Evolutionary conservation across 1,140 invertebrate genomes (phyloP).

Genomic region (Nylanderia fulva): DNA sequence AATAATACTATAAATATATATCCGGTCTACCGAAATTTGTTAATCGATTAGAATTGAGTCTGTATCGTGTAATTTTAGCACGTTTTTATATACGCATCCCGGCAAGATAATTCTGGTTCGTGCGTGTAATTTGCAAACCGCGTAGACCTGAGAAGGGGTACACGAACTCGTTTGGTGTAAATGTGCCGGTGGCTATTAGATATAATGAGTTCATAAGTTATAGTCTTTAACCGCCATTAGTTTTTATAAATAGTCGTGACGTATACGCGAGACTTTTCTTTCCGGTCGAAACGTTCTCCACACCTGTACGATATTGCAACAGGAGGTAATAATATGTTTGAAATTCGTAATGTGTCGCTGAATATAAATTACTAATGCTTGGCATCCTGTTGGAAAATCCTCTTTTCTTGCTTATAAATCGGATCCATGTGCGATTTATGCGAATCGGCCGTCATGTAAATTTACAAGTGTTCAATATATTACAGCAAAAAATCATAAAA

Average conservation of each 20-base stretch:
- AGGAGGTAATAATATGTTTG: slow-evolving; percentile 66
- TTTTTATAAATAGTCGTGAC: slow-evolving; percentile 51
- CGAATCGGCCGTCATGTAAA: slow-evolving; percentile 10
- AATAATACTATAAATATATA: neutral
- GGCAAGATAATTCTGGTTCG: slow-evolving; percentile 17
- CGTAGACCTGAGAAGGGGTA: slow-evolving; percentile 4
- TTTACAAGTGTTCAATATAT: neutral
- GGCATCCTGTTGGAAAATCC: slow-evolving; percentile 60
- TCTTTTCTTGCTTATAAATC: slow-evolving; percentile 27
- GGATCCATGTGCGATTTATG: slow-evolving; percentile 21
- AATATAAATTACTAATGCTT: slow-evolving; percentile 37
- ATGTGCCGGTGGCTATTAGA: slow-evolving; percentile 49
- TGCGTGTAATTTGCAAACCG: slow-evolving; percentile 4
- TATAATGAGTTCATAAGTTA: slow-evolving; percentile 52
- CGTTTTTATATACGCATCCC: slow-evolving; percentile 22
- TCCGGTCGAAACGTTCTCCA: slow-evolving; percentile 39
- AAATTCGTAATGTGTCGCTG: slow-evolving; percentile 18
- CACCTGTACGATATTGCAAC: slow-evolving; percentile 59
- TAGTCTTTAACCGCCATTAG: slow-evolving; percentile 46
- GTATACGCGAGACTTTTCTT: slow-evolving; percentile 47
- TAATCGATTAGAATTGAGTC: slow-evolving; percentile 17
- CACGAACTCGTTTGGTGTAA: slow-evolving; percentile 21
- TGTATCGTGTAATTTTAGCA: slow-evolving; percentile 33
- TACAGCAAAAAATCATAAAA: slow-evolving; percentile 27
- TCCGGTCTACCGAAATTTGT: neutral